These are phyloP conservation scores for Ennomos erosarius DNA, from an alignment of 2,888 invertebrate genomes.

Conservation along the genomic window DNA sequence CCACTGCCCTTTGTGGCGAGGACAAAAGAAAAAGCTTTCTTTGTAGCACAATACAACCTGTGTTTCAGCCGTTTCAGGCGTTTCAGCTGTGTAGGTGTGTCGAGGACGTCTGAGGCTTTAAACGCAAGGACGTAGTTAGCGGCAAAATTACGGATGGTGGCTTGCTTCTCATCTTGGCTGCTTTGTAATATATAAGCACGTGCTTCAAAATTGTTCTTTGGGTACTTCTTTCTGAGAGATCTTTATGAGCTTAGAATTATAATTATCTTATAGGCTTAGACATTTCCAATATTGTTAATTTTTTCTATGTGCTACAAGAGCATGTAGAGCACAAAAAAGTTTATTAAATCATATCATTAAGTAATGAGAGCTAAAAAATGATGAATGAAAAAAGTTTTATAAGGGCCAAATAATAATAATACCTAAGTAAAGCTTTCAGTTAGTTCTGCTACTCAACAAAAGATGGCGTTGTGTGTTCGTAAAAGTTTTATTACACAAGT, in stretches of 20 bases:
- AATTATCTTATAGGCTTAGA: no score
- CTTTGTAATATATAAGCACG: constrained; percentile 22
- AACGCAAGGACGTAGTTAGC: constrained; percentile 27
- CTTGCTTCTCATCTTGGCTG: constrained; percentile 1
- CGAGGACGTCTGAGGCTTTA: constrained; percentile 38
- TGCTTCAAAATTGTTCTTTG: constrained; percentile 9
- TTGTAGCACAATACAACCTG: constrained; percentile 54
- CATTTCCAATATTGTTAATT: no score
- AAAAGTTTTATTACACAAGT: background rate
- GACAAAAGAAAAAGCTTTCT: constrained; percentile 71
- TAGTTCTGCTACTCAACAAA: constrained; percentile 53
- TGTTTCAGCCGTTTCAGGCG: constrained; percentile 24
- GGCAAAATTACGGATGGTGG: constrained; percentile 25
- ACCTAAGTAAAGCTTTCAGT: constrained; percentile 11
- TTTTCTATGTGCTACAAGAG: no score
- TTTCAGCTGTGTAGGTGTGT: constrained; percentile 30
- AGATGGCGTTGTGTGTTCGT: constrained; percentile 50
- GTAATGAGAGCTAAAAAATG: no score
- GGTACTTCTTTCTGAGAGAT: background rate
- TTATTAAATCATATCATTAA: no score
- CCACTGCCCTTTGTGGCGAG: constrained; percentile 63
- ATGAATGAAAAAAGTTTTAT: no score
- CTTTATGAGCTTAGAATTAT: background rate
- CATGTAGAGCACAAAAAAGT: no score
- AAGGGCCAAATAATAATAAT: background rate